These are phyloP conservation scores for Sebastes umbrosus DNA, from an alignment of 2,797 vertebrate species.

Conservation along the genomic window DNA sequence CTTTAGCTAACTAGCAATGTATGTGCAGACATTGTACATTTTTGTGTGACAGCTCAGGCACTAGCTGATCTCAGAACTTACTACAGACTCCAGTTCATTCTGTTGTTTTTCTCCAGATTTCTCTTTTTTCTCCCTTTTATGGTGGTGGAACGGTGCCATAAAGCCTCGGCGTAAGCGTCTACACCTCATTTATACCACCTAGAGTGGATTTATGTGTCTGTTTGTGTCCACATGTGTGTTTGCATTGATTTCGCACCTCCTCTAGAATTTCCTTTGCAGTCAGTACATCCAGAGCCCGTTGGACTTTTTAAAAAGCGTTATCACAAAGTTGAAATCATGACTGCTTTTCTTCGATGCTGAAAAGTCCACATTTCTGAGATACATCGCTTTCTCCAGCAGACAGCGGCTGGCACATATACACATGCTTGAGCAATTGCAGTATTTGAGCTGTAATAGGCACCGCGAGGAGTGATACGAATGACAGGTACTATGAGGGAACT, in stretches of 20 bases:
- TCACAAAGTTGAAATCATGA: background rate
- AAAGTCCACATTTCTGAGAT: background rate
- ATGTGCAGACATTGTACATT: background rate
- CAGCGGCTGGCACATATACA: background rate
- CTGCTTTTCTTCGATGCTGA: background rate
- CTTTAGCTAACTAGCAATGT: background rate
- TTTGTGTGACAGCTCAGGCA: background rate
- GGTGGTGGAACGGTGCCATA: background rate
- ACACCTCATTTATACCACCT: background rate
- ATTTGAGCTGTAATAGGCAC: conserved; percentile 5
- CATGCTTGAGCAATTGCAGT: background rate
- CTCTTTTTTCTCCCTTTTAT: background rate
- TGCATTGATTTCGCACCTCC: background rate
- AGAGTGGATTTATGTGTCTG: background rate
- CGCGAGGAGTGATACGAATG: conserved; percentile 7
- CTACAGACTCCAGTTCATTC: background rate
- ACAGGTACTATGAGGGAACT: background rate
- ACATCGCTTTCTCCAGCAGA: background rate
- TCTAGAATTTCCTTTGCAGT: background rate
- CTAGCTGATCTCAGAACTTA: background rate
- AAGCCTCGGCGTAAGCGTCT: background rate
- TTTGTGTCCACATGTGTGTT: background rate
- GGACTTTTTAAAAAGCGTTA: background rate
- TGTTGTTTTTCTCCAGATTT: background rate
- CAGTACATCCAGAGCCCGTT: background rate